Conservation (phyloP, 2,113 vertebrate species). For the Leuciscus idus region DNA sequence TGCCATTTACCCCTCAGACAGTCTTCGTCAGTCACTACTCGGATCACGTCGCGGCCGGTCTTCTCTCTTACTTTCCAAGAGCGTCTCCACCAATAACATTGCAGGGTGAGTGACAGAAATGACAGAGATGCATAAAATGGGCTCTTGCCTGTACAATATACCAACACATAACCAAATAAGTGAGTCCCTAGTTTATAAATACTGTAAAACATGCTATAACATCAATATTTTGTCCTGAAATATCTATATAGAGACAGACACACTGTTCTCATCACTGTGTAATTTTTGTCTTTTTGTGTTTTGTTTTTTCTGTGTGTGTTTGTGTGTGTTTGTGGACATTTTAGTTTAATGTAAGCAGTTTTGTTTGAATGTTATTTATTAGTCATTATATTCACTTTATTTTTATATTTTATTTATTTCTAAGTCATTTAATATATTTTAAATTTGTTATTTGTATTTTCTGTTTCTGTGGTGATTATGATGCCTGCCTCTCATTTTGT, state of each 20-base stretch:
- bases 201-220: neutral
- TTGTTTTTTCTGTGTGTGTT: neutral
- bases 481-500: conserved; percentile 24
- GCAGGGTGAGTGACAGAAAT: conserved; percentile 79
- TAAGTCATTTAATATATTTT: neutral
- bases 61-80: conserved; percentile 86
- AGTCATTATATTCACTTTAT: neutral
- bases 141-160: neutral
- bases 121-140: neutral
- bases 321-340: neutral
- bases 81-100: conserved; percentile 95
- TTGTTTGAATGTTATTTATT: neutral
- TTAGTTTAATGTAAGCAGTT: conserved; percentile 31
- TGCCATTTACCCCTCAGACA: conserved; percentile 89
- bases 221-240: neutral
- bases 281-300: neutral
- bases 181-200: neutral
- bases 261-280: neutral
- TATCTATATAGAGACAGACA: neutral
- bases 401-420: neutral
- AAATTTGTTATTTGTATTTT: conserved; percentile 12
- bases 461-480: conserved; percentile 22
- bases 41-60: conserved; percentile 84
- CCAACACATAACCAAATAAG: neutral
- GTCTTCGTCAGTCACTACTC: conserved; percentile 85